phyloP scores from a whole-genome alignment of 2,797 vertebrate genomes.

The Sebastiscus albofasciatus region DNA sequence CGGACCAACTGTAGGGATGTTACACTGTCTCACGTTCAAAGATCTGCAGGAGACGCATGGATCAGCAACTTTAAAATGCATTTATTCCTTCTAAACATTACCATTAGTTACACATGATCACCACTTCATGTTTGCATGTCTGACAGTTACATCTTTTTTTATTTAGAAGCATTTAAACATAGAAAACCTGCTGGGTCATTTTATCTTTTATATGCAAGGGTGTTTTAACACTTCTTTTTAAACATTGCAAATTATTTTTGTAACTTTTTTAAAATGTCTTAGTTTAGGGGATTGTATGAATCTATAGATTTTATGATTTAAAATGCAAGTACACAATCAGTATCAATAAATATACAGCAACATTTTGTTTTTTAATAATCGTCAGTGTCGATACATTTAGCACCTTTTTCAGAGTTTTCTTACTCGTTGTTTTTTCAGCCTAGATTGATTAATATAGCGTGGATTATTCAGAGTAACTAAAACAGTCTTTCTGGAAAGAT shows the following conservation, averaged over 20 bases:
- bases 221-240: background rate
- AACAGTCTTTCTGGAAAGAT: background rate
- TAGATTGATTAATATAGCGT: background rate
- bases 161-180: background rate
- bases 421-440: background rate
- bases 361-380: background rate
- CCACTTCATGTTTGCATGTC: background rate
- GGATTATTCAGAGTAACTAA: background rate
- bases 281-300: background rate
- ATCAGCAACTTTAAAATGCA: background rate
- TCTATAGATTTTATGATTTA: background rate
- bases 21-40: conserved; percentile 48
- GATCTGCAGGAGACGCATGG: background rate
- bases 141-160: background rate
- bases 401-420: background rate
- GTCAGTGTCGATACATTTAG: background rate
- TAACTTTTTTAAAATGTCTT: background rate
- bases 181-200: background rate
- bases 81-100: background rate
- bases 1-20: background rate
- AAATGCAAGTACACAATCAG: background rate
- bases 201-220: background rate
- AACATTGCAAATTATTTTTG: background rate
- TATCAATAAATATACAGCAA: background rate
- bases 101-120: background rate